Conservation (phyloP, 30 jellyfish, hydroid and myxozoan genomes). For the Aurelia coerulea region DNA sequence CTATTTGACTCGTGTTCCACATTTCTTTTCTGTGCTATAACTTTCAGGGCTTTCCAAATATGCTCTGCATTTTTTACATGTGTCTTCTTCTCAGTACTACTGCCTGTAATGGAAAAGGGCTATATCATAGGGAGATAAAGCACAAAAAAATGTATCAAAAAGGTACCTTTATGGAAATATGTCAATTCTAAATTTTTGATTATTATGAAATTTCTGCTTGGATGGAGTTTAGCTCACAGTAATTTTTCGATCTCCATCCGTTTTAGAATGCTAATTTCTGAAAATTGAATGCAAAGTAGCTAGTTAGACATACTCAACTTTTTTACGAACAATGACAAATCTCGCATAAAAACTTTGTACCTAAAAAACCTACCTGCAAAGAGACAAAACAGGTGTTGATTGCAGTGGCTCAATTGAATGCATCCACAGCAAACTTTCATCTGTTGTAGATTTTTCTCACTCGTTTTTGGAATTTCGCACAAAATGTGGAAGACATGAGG, state of each 20-base stretch:
- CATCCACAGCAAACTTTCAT: slow-evolving; percentile 16
- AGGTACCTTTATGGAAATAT: neutral
- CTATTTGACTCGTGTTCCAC: neutral
- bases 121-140: too few species aligned
- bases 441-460: neutral
- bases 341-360: too few species aligned
- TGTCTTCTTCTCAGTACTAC: neutral
- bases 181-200: too few species aligned
- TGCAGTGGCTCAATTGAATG: neutral
- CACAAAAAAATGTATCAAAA: neutral
- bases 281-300: too few species aligned
- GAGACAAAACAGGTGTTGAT: too few species aligned
- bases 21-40: neutral
- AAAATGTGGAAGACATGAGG: slow-evolving; percentile 35
- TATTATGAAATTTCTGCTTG: too few species aligned
- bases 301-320: too few species aligned
- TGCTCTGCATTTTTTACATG: slow-evolving; percentile 1
- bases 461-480: slow-evolving; percentile 15
- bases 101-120: slow-evolving; percentile 1
- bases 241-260: too few species aligned
- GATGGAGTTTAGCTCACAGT: too few species aligned
- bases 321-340: too few species aligned
- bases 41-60: slow-evolving; percentile 3
- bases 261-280: too few species aligned
- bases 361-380: too few species aligned